phyloP scores from a whole-genome alignment of 2,888 invertebrate species.

The Ptilodon capucinus region DNA sequence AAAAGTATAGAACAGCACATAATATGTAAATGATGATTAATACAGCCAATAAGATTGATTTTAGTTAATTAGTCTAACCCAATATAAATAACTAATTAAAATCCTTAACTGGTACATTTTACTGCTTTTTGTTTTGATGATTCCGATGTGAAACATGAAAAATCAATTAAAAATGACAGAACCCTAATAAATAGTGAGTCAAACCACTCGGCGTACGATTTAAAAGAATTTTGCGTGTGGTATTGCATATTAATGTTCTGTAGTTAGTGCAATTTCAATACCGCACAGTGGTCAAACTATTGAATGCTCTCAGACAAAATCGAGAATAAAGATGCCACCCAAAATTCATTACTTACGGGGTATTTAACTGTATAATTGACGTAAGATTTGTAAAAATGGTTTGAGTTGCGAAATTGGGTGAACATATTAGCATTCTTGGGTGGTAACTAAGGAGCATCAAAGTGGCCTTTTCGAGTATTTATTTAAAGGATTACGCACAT shows the following conservation, averaged over 20 bases:
- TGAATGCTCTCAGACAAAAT: slow-evolving; percentile 22
- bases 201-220: neutral
- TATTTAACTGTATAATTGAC: slow-evolving; percentile 40
- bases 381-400: slow-evolving; percentile 23
- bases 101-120: too few relatives aligned
- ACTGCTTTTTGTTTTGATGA: too few relatives aligned
- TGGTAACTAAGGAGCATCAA: slow-evolving; percentile 45
- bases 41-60: too few relatives aligned
- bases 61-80: too few relatives aligned
- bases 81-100: neutral
- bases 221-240: neutral
- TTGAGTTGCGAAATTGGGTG: slow-evolving; percentile 48
- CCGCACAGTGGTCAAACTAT: slow-evolving; percentile 30
- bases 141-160: neutral
- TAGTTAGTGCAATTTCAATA: slow-evolving; percentile 18
- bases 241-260: neutral
- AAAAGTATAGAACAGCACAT: too few relatives aligned
- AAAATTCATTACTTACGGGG: slow-evolving; percentile 40
- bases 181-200: neutral
- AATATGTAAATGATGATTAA: too few relatives aligned
- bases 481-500: slow-evolving; percentile 73
- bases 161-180: neutral
- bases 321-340: slow-evolving; percentile 49
- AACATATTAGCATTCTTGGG: slow-evolving; percentile 52
- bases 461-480: slow-evolving; percentile 63